Base-by-base conservation (phyloP, 2,888 invertebrate species). In the Torymus tubicola region DNA sequence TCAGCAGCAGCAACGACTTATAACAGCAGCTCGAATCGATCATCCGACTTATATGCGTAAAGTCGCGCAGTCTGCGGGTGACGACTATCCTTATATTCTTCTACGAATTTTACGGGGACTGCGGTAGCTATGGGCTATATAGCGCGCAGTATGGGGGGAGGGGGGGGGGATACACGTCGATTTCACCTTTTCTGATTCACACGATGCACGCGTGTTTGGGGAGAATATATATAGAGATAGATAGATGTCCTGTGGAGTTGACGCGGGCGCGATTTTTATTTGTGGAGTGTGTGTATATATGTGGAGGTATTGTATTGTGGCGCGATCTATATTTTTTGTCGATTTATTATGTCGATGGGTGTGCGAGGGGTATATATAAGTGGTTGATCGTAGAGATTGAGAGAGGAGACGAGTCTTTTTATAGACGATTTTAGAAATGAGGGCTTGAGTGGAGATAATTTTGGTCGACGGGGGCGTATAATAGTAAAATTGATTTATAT, bases 1-100 rank as follows among this genome's bases (percentile, higher is more conserved):
- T 42, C 42, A 69, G 2, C 21, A 69, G 76, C 61, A 16, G 68
- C 52, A 50, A 58, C 65, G 21, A 13, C 14, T 68, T 53, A 21
- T 74, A 63, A 21, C 21, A 69, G 76, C 61, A 16, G 68, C 52
- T 77, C 81, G 42, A 69, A 77, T 77, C 77, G 60, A 81, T 81
- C 81, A 69, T 72, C 21, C 61, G 21, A 21, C n/a, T 2, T 50
- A 42, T 67, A 60, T 60, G 16, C 31, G 0, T 21, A 72, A 16
- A 53, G 55, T 64, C 69, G 63, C 58, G 65, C 55, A 52, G 72
- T 69, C 73, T 79, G 55, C 60, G 63, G 68, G 53, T 60, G 16
- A 13, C 53, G 3, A 5, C 53, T 50, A 1, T 64, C 21, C 21
- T 42, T 42, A 8, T 42, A 42, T 8, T 42, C 42, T 42, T 64